Percentiles rank a stretch among this genome's conserved stretches.
Conservation (phyloP, 2,113 vertebrate species). For the Vidua chalybeata region DNA sequence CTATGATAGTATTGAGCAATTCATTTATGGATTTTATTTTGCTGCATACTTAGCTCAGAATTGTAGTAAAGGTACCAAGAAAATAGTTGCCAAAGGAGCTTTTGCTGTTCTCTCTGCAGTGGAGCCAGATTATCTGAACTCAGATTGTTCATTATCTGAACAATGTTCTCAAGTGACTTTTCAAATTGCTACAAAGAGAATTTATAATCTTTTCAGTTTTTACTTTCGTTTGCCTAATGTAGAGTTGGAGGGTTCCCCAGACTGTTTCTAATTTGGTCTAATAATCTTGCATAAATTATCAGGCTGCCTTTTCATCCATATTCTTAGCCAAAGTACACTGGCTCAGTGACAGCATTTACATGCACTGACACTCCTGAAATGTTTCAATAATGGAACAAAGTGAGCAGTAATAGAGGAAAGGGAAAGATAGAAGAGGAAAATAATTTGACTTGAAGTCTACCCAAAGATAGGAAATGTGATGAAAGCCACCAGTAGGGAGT, state of each 20-base stretch:
- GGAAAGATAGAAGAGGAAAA: background rate
- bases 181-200: background rate
- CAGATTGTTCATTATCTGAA: background rate
- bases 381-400: slow-evolving; percentile 53
- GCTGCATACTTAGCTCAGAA: background rate
- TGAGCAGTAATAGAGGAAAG: background rate
- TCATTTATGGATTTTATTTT: background rate
- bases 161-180: background rate
- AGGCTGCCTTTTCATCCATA: slow-evolving; percentile 13
- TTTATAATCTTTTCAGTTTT: slow-evolving; percentile 11
- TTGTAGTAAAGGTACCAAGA: background rate
- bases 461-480: background rate
- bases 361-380: background rate
- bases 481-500: background rate
- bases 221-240: slow-evolving; percentile 13
- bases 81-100: background rate
- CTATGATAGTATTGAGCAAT: background rate
- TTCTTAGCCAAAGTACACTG: background rate
- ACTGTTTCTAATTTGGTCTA: slow-evolving; percentile 36
- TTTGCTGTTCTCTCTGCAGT: background rate
- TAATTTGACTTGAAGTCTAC: background rate
- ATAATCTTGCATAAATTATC: slow-evolving; percentile 48
- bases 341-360: background rate
- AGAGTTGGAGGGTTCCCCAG: background rate
- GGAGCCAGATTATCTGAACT: background rate